These are phyloP conservation scores for Lophotis ruficrista DNA, from an alignment of 2,113 vertebrate species.

Conservation along the genomic window DNA sequence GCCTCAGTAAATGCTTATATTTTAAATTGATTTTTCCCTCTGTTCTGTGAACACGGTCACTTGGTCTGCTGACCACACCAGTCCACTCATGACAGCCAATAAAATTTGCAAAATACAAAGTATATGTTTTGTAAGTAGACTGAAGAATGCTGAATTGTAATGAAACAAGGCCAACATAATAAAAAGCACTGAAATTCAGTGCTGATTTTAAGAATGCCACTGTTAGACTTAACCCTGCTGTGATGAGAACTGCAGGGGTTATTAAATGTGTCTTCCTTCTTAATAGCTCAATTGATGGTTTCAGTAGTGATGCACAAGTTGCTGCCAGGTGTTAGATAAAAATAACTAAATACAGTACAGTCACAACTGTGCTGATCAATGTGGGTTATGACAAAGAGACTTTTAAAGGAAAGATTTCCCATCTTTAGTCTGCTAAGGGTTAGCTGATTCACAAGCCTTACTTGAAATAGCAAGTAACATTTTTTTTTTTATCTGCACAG, in stretches of 20 bases:
- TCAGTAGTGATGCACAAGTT: constrained; percentile 43
- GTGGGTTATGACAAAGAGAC: background rate
- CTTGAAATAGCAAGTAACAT: background rate
- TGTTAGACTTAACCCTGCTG: background rate
- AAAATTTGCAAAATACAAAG: background rate
- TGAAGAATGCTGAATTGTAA: background rate
- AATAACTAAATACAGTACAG: constrained; percentile 35
- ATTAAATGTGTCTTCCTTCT: constrained; percentile 40
- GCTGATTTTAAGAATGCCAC: background rate
- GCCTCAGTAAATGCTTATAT: background rate
- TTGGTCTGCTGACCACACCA: background rate
- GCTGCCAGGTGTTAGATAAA: constrained; percentile 40
- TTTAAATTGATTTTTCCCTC: constrained; percentile 26
- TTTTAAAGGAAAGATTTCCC: background rate
- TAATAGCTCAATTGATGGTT: constrained; percentile 48
- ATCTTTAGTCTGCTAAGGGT: background rate
- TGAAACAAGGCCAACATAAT: background rate
- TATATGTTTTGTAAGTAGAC: background rate
- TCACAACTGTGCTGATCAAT: constrained; percentile 40
- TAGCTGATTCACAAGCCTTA: background rate
- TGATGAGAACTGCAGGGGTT: constrained; percentile 4
- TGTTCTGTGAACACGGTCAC: background rate
- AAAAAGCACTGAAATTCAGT: constrained; percentile 18
- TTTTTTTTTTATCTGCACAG: background rate
- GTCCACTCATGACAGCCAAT: background rate